Percentiles rank a stretch among this genome's conserved stretches.
Evolutionary conservation across 2,888 invertebrate species (phyloP).

Genomic region (Catocala sponsa): DNA sequence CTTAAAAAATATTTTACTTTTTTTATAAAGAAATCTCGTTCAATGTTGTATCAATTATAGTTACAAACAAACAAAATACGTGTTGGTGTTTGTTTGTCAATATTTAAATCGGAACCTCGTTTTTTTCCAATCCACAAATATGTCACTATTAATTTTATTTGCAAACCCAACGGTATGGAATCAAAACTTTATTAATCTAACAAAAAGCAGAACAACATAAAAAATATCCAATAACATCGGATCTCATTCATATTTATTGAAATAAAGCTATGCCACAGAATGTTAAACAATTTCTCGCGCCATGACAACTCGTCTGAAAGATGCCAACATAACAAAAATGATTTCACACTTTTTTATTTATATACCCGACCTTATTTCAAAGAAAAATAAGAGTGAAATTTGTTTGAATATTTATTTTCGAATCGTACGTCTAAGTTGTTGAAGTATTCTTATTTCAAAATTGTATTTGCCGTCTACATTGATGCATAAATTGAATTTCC

Average conservation of each 20-base stretch:
- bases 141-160: constrained; percentile 36
- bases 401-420: not conserved
- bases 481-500: constrained; percentile 22
- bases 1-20: no score
- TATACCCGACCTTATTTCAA: fast-evolving
- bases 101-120: no score
- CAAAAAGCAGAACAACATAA: constrained; percentile 50
- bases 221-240: constrained; percentile 59
- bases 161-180: constrained; percentile 42
- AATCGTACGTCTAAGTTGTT: constrained; percentile 28
- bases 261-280: constrained; percentile 60
- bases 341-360: not conserved
- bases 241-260: constrained; percentile 71
- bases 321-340: constrained; percentile 42
- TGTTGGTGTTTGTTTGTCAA: no score
- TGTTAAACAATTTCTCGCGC: constrained; percentile 64
- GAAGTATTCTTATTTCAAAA: constrained; percentile 50
- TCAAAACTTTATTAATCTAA: constrained; percentile 78
- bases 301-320: constrained; percentile 63
- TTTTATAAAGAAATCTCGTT: no score
- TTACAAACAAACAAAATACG: not conserved
- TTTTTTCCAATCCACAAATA: constrained; percentile 20
- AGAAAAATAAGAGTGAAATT: not conserved
- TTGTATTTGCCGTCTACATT: constrained; percentile 40
- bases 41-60: no score